Evolutionary conservation across 2,113 vertebrate species (phyloP).

Genomic region (Proteles cristata): DNA sequence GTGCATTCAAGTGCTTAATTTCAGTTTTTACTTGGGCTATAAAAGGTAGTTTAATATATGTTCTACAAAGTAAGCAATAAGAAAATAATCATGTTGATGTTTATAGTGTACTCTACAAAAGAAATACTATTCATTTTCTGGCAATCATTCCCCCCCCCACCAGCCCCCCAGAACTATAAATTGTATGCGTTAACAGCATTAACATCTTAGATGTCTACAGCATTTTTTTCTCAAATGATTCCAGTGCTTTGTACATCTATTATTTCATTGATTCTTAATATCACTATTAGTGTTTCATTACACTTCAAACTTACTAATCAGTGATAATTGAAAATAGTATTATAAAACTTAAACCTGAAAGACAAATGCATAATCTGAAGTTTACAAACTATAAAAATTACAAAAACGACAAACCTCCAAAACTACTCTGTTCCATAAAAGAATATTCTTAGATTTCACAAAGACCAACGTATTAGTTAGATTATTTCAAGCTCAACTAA

Average conservation of each 20-base stretch:
- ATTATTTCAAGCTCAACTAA: slow-evolving; percentile 25
- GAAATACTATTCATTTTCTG: slow-evolving; percentile 33
- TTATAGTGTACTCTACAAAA: not conserved
- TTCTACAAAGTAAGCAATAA: not conserved
- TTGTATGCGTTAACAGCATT: not conserved
- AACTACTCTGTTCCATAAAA: not conserved
- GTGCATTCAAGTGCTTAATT: not conserved
- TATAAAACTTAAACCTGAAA: slow-evolving; percentile 46
- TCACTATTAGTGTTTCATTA: not conserved
- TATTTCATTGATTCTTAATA: slow-evolving; percentile 28
- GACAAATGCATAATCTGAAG: not conserved
- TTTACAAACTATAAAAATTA: slow-evolving; percentile 18
- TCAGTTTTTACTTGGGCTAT: slow-evolving; percentile 10
- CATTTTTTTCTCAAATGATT: slow-evolving; percentile 23
- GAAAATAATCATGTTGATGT: slow-evolving; percentile 38
- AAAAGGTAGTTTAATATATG: not conserved
- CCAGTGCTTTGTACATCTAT: not conserved
- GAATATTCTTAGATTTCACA: slow-evolving; percentile 53
- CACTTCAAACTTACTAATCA: slow-evolving; percentile 51
- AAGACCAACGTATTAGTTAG: slow-evolving; percentile 6
- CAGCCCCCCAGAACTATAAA: not conserved
- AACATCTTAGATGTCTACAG: not conserved
- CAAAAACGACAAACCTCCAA: not conserved
- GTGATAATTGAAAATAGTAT: slow-evolving; percentile 31
- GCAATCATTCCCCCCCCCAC: not conserved